Evolutionary conservation across 2,113 vertebrate species (phyloP), one percentile per base, ranked within the genome.

Genomic region (Daphoenositta chrysoptera): DNA sequence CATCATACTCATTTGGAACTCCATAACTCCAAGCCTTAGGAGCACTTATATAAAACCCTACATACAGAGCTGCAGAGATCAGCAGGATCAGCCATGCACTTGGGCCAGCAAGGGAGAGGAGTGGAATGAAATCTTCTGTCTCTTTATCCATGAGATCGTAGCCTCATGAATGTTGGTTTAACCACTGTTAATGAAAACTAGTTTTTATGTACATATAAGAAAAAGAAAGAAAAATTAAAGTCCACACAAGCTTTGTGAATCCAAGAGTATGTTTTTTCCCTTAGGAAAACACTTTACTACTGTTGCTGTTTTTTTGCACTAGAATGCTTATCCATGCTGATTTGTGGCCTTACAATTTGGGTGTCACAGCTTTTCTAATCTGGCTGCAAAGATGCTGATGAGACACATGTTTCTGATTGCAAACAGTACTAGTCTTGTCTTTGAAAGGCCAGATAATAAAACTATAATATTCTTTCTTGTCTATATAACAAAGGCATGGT

Each of bases 361-460:
- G 9, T 35, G 86, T 75, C n/a, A 40, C 48, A 60, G 3, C 23
- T 83, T 81, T 56, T 81, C 40, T 71, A 78, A 68, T 86, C 56
- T 83, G 60, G n/a, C 30, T 44, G 5, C 48, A 90, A 92, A 92
- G 48, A 87, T 81, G 68, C 54, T 95, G 85, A 92, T 83, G 82
- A 83, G 51, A 66, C 58, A 72, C 6, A 45, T 18, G 37, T 87
- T 94, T 93, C 39, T 81, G 83, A 71, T n/a, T 83, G 44, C 37
- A 92, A 86, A 82, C 12, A 83, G 63, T 37, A 60, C 76, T 77
- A 83, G 11, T 16, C 56, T 75, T 87, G 63, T 56, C 51, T 95
- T 92, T 90, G 64, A 93, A 95, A 84, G 31, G 30, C n/a, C 30
- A 42, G 68, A 81, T 89, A 93, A 96, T 60, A 89, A 81, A 96